phyloP scores from a whole-genome alignment of 2,888 invertebrate species.

The Arenicola marina region DNA sequence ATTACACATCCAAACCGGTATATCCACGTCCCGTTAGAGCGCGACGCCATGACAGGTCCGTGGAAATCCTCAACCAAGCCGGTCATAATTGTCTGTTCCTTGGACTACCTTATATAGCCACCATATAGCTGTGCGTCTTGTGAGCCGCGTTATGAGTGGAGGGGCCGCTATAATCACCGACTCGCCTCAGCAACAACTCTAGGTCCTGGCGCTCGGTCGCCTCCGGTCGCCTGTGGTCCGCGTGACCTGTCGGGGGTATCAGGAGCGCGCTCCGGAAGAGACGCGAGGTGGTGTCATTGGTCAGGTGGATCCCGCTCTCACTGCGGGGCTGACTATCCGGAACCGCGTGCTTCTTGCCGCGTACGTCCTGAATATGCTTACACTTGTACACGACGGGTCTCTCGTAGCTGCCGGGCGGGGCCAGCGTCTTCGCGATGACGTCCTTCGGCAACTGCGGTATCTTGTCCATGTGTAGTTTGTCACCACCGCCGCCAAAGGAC shows the following conservation, averaged over 20 bases:
- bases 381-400: conserved; percentile 53
- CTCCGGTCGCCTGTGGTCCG: too few species aligned
- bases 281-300: conserved; percentile 14
- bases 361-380: conserved; percentile 50
- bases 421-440: background rate
- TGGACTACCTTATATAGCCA: background rate
- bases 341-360: conserved; percentile 48
- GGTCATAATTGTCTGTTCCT: too few species aligned
- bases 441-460: conserved; percentile 36
- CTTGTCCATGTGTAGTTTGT: conserved; percentile 45
- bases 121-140: too few species aligned
- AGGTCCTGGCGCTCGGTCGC: background rate
- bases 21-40: too few species aligned
- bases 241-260: too few species aligned
- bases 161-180: background rate
- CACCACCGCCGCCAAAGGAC: conserved; percentile 4
- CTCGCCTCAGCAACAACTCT: background rate
- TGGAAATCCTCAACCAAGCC: too few species aligned
- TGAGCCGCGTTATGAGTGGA: background rate
- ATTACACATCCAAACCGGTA: too few species aligned
- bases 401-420: conserved; percentile 1
- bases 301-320: conserved; percentile 25
- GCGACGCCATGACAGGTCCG: too few species aligned
- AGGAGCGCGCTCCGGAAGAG: conserved; percentile 18
- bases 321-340: conserved; percentile 39